phyloP scores from a whole-genome alignment of 2,113 vertebrate genomes.

The Mobula birostris region DNA sequence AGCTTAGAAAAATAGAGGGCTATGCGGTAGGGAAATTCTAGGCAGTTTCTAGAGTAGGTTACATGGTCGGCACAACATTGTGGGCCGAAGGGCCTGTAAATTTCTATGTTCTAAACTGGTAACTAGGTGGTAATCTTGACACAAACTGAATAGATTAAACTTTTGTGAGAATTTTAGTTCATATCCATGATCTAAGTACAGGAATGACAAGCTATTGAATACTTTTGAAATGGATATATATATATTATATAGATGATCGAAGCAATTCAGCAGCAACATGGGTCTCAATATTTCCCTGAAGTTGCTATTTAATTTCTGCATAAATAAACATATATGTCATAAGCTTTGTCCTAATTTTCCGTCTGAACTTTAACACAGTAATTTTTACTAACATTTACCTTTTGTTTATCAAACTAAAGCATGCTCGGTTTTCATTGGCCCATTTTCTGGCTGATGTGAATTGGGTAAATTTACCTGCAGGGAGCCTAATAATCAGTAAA shows the following conservation, averaged over 20 bases:
- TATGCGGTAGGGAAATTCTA: too few relatives aligned
- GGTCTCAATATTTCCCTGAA: too few relatives aligned
- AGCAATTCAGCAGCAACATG: too few relatives aligned
- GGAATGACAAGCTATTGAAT: neutral
- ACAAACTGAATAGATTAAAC: neutral
- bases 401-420: neutral
- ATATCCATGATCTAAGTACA: neutral
- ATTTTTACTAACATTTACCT: neutral
- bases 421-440: too few relatives aligned
- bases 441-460: neutral
- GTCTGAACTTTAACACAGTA: neutral
- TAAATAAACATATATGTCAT: neutral
- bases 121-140: neutral
- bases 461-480: neutral
- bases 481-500: neutral
- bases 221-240: neutral
- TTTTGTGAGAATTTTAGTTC: neutral
- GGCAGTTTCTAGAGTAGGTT: too few relatives aligned
- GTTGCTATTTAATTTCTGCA: neutral
- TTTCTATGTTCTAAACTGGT: too few relatives aligned
- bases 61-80: too few relatives aligned
- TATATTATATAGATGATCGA: neutral
- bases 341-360: neutral
- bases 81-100: too few relatives aligned
- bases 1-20: too few relatives aligned